These are phyloP conservation scores for Drosophila mimica DNA, from an alignment of 2,888 invertebrate genomes.

Conservation along the genomic window DNA sequence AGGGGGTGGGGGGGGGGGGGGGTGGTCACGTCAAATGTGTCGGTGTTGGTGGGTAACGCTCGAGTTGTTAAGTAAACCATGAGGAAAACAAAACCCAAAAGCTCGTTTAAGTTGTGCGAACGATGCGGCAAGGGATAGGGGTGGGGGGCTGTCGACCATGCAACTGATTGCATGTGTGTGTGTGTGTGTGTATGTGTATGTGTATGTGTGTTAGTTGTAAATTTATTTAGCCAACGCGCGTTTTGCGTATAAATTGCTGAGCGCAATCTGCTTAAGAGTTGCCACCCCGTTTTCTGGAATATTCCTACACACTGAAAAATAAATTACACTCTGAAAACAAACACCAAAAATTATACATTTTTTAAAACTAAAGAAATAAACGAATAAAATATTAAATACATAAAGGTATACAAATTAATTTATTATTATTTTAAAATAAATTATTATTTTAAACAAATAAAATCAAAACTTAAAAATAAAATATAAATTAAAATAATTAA, in stretches of 20 bases:
- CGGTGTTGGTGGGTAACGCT: conserved; percentile 1
- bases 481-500: too few species aligned
- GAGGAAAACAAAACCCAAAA: conserved; percentile 16
- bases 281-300: conserved; percentile 31
- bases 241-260: conserved; percentile 74
- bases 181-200: conserved; percentile 26
- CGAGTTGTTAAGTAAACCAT: conserved; percentile 11
- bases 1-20: background rate
- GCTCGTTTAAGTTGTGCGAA: conserved; percentile 28
- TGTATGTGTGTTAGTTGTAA: conserved; percentile 64
- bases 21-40: conserved; percentile 9
- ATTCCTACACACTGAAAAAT: background rate
- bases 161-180: conserved; percentile 36
- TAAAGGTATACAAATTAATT: background rate
- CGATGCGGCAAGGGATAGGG: background rate
- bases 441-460: too few species aligned
- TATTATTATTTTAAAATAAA: too few species aligned
- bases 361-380: background rate
- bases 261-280: conserved; percentile 70
- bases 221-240: conserved; percentile 79
- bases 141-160: background rate
- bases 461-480: too few species aligned
- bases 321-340: too few species aligned
- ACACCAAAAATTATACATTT: background rate
- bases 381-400: background rate